A percentile compares a stretch with the other conserved stretches of the same genome.
Evolutionary conservation across 1,140 invertebrate species (phyloP).

Genomic region (Contarinia nasturtii): DNA sequence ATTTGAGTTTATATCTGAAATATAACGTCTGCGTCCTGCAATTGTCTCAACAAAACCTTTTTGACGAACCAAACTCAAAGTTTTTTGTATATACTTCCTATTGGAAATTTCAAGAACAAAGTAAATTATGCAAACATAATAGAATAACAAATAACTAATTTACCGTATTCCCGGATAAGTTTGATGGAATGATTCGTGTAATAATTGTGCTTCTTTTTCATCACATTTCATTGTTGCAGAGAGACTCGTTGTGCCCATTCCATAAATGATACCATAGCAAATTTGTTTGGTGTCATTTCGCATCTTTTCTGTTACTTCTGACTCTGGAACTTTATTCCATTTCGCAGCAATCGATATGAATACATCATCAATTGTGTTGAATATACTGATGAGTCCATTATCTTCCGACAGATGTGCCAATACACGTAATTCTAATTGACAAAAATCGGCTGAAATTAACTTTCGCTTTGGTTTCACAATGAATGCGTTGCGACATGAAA

Average conservation of each 20-base stretch:
- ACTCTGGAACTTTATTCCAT: conserved; percentile 50
- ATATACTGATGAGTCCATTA: conserved; percentile 41
- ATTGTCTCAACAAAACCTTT: conserved; percentile 73
- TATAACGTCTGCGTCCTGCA: conserved; percentile 51
- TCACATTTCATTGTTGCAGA: conserved; percentile 60
- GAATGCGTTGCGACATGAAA: conserved; percentile 45
- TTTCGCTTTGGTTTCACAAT: conserved; percentile 32
- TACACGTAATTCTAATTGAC: conserved; percentile 85
- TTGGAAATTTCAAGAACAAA: conserved; percentile 13
- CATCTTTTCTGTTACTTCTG: conserved; percentile 40
- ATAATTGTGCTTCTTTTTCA: conserved; percentile 57
- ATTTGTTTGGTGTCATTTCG: conserved; percentile 82
- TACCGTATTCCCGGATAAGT: conserved; percentile 51
- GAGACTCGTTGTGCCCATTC: conserved; percentile 81
- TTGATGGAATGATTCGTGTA: conserved; percentile 66
- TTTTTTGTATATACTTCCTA: conserved; percentile 40
- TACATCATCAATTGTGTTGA: conserved; percentile 60
- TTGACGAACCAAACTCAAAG: conserved; percentile 45
- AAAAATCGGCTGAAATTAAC: conserved; percentile 85
- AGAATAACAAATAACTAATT: not conserved
- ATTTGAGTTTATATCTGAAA: conserved; percentile 53
- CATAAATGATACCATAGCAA: conserved; percentile 95
- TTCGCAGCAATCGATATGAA: conserved; percentile 72
- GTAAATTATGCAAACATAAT: not conserved
- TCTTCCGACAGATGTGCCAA: conserved; percentile 81